phyloP scores from a whole-genome alignment of 2,113 vertebrate genomes.

The Oxyura jamaicensis region DNA sequence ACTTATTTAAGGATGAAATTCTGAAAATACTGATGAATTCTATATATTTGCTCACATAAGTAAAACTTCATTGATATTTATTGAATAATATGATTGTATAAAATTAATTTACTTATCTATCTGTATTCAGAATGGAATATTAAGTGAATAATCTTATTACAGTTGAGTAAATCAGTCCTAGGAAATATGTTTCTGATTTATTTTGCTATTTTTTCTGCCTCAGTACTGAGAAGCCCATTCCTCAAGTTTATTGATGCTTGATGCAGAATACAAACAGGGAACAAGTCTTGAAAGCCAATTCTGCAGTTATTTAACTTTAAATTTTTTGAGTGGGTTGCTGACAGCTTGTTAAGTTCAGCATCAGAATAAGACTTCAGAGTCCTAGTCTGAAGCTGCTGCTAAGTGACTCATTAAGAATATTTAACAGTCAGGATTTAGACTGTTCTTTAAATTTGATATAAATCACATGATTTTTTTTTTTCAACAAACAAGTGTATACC shows the following conservation, averaged over 20 bases:
- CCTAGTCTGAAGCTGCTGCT: background rate
- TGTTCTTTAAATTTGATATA: background rate
- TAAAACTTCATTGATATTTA: background rate
- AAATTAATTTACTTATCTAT: background rate
- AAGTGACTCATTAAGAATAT: conserved; percentile 14
- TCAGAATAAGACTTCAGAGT: background rate
- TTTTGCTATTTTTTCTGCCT: conserved; percentile 23
- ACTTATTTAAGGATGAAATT: background rate
- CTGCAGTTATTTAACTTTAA: background rate
- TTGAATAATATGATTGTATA: background rate
- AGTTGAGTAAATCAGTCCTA: background rate
- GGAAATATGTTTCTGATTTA: background rate
- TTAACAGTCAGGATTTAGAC: conserved; percentile 8
- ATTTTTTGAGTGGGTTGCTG: background rate
- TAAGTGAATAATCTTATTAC: background rate
- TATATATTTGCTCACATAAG: background rate
- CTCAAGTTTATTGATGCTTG: conserved; percentile 12
- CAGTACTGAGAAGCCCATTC: background rate
- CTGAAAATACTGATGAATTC: background rate
- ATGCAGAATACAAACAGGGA: background rate
- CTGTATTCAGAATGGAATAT: background rate
- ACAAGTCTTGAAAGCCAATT: background rate
- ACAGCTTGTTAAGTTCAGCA: conserved; percentile 3
- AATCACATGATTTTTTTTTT: background rate
- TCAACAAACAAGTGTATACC: background rate